phyloP scores from a whole-genome alignment of 2,888 invertebrate genomes.

The Acrobasis consociella region DNA sequence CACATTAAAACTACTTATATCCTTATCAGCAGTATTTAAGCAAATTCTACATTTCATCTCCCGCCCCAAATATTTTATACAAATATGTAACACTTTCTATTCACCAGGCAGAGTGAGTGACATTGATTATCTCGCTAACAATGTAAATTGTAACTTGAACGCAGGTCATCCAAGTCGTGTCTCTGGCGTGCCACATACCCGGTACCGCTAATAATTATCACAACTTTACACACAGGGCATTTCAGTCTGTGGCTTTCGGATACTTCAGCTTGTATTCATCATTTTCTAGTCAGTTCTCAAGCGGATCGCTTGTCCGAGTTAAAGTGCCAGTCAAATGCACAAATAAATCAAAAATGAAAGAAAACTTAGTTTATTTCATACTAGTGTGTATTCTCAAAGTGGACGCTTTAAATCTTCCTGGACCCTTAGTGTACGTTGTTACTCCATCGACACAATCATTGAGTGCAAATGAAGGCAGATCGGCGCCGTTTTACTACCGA shows the following conservation, averaged over 20 bases:
- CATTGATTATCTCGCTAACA: constrained; percentile 68
- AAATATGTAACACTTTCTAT: constrained; percentile 79
- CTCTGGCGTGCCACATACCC: constrained; percentile 64
- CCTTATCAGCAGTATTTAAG: not conserved
- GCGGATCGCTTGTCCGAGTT: constrained; percentile 47
- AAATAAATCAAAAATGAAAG: constrained; percentile 55
- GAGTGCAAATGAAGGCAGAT: constrained; percentile 53
- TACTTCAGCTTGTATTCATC: constrained; percentile 50
- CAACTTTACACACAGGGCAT: constrained; percentile 57
- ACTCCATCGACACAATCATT: constrained; percentile 61
- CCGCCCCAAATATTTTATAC: constrained; percentile 53
- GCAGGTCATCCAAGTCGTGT: constrained; percentile 67
- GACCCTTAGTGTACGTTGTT: constrained; percentile 72
- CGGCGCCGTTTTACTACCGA: constrained; percentile 72
- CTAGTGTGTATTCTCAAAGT: constrained; percentile 50
- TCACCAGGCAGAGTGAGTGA: constrained; percentile 47
- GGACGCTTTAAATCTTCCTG: constrained; percentile 53
- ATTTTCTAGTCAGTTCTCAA: constrained; percentile 62
- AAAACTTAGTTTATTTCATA: constrained; percentile 44
- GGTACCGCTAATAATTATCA: constrained; percentile 79
- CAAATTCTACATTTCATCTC: constrained; percentile 2
- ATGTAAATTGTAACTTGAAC: constrained; percentile 68
- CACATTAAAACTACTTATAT: no score
- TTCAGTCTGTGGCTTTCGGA: constrained; percentile 45
- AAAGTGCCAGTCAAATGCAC: constrained; percentile 46